Percentiles rank a stretch among this genome's conserved stretches.
phyloP scores from a whole-genome alignment of 2,888 invertebrate genomes.

The Leucophora obtusa region DNA sequence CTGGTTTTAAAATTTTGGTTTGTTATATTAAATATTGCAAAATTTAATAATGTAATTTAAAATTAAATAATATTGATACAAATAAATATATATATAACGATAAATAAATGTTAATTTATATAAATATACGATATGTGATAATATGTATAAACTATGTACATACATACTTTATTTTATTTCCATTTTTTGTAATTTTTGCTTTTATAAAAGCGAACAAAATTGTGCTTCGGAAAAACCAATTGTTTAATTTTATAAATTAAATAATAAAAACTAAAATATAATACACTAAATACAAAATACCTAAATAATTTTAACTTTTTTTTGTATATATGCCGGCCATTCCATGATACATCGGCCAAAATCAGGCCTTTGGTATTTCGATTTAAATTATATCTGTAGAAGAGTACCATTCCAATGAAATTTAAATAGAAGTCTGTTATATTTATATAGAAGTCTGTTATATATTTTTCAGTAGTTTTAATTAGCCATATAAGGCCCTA shows the following conservation, averaged over 20 bases:
- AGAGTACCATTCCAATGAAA: no score
- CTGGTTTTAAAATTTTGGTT: neutral
- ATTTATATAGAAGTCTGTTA: no score
- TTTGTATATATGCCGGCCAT: no score
- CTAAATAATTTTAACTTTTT: constrained; percentile 34
- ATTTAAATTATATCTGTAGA: no score
- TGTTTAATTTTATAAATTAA: neutral
- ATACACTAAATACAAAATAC: constrained; percentile 23
- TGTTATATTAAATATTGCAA: constrained; percentile 7
- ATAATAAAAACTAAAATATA: constrained; percentile 35
- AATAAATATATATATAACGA: constrained; percentile 41
- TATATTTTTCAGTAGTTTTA: no score
- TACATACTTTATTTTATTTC: constrained; percentile 27
- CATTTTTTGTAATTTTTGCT: constrained; percentile 45
- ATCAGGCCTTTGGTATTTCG: no score
- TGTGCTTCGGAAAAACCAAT: neutral
- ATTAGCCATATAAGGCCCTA: no score
- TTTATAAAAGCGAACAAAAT: constrained; percentile 22
- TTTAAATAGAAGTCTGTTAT: no score
- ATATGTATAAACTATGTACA: constrained; percentile 34
- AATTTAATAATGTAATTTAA: neutral
- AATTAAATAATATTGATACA: constrained; percentile 31
- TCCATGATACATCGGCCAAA: no score
- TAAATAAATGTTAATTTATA: constrained; percentile 26
- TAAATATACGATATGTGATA: constrained; percentile 42